Evolutionary conservation across 2,797 vertebrate genomes (phyloP), one percentile per base, ranked within the genome.

Genomic region (Picus viridis): DNA sequence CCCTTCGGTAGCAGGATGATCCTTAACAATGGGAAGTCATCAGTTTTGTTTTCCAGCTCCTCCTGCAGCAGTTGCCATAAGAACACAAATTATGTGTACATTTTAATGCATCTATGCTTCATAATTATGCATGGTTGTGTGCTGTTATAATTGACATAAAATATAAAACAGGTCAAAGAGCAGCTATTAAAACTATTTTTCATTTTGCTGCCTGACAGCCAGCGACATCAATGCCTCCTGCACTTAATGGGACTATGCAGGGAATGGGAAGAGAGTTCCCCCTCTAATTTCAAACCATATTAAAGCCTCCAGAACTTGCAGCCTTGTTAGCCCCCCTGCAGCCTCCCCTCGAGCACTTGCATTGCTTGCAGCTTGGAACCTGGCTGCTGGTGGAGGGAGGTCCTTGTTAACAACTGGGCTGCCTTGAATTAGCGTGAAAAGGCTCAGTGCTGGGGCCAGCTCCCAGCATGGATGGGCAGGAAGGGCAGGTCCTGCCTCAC

Each of bases 141-240:
- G 98, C 98, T 98, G 99, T 98, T 98, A 98, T 99, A 99, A 99
- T 99, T 99, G 99, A 99, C 99, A 99, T 99, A 98, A 99, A 99
- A 99, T 99, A 99, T 99, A 99, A 98, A 98, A 98, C 97, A 98
- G 98, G 98, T 99, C 98, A 99, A 98, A 98, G 98, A 99, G 99
- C 98, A 98, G 98, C 99, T 98, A 98, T 99, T 99, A 99, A 99
- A 99, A 98, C 98, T 99, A 99, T 99, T 99, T 99, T 99, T 99
- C 99, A 99, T 99, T 99, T 98, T 98, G 98, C 98, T 98, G 98
- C 98, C 98, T 99, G 99, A 99, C 99, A 99, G 98, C 98, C 96
- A 81, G 98, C 98, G 98, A 98, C 98, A 98, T 98, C 98, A 98
- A 98, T 96, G 98, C 97, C 75, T 97, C 92, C 94, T 94, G 97